phyloP scores from a whole-genome alignment of 2,113 vertebrate species.

The Nothobranchius kuhntae region DNA sequence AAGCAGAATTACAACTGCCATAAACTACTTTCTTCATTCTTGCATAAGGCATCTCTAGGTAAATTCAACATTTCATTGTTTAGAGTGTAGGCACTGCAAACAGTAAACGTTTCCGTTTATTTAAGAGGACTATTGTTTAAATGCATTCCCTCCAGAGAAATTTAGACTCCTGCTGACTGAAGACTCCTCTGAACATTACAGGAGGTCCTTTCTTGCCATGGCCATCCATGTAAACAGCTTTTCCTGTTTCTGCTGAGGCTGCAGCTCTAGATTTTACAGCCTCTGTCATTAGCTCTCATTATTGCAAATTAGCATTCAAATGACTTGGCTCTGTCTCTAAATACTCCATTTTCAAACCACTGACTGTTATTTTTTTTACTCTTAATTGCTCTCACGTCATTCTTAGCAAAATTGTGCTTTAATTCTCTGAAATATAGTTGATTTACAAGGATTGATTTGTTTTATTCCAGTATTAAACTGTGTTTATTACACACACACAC shows the following conservation, averaged over 20 bases:
- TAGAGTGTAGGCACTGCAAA: no score
- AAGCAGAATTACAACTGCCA: no score
- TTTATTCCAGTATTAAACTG: no score
- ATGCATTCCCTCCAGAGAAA: no score
- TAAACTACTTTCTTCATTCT: no score
- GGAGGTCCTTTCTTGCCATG: conserved; percentile 4
- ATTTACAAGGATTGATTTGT: no score
- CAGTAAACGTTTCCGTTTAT: no score
- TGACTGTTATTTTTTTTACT: not conserved
- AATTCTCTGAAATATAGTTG: not conserved
- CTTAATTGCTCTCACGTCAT: no score
- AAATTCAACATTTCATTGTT: no score
- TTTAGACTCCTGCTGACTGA: not conserved
- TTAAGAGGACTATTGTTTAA: no score
- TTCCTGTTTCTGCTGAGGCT: conserved; percentile 3
- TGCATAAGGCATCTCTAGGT: no score
- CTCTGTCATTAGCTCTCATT: conserved; percentile 2
- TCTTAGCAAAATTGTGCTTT: not conserved
- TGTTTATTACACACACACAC: no score
- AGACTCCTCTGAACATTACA: not conserved
- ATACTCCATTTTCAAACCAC: not conserved
- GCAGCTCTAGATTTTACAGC: conserved; percentile 12
- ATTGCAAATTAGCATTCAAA: conserved; percentile 5
- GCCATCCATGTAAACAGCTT: not conserved
- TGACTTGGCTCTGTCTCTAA: not conserved